Conservation (phyloP, 2,797 vertebrate genomes). For the Catamblyrhynchus diadema region DNA sequence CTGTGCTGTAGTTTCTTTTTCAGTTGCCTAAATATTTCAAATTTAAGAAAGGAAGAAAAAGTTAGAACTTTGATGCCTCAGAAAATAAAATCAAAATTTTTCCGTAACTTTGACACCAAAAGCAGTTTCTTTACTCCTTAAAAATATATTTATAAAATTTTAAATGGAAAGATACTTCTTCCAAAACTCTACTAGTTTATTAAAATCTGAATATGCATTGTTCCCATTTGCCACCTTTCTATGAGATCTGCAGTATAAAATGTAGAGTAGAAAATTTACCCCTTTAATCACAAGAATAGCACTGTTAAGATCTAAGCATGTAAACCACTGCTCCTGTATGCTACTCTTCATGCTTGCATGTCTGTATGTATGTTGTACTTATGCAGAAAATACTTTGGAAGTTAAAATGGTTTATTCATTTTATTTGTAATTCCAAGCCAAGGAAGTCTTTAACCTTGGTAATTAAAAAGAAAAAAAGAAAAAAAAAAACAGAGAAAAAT, state of each 20-base stretch:
- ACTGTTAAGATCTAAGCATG: fast-evolving
- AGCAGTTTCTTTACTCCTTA: not conserved
- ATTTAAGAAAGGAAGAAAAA: too few species aligned
- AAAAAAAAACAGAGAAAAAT: fast-evolving
- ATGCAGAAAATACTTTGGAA: not conserved
- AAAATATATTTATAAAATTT: not conserved
- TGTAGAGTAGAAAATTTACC: not conserved
- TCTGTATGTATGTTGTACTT: not conserved
- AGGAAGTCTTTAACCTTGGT: not conserved
- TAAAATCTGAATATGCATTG: not conserved
- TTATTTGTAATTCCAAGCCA: not conserved
- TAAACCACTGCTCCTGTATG: not conserved
- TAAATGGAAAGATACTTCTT: not conserved
- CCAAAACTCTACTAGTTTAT: not conserved
- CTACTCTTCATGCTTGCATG: not conserved
- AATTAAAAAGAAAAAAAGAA: not conserved
- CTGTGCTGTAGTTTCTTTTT: too few species aligned
- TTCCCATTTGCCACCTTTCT: not conserved
- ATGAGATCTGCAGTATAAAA: not conserved
- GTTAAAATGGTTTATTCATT: not conserved
- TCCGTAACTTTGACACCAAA: not conserved
- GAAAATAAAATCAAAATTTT: too few species aligned
- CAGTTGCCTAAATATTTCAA: too few species aligned
- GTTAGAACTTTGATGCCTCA: too few species aligned
- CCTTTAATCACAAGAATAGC: not conserved